phyloP scores from a whole-genome alignment of 2,113 vertebrate species.

The Reinhardtius hippoglossoides region DNA sequence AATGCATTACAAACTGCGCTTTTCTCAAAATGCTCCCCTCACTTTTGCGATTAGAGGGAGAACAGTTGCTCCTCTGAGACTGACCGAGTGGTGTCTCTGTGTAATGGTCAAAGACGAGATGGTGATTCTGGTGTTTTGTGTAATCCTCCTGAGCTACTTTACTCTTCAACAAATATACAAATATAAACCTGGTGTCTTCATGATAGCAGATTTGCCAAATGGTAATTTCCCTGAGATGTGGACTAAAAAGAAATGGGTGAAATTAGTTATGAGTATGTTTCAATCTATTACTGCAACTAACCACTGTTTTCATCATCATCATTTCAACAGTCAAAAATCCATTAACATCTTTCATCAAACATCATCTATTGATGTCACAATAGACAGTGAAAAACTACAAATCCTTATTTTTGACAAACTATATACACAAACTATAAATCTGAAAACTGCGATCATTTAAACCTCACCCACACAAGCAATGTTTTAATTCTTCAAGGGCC shows the following conservation, averaged over 20 bases:
- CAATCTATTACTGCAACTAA: background rate
- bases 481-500: no score
- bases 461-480: no score
- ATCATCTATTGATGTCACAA: no score
- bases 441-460: no score
- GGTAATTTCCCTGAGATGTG: background rate
- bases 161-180: slow-evolving; percentile 34
- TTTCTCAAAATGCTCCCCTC: slow-evolving; percentile 52
- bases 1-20: slow-evolving; percentile 60
- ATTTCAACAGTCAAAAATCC: background rate
- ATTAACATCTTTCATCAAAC: no score
- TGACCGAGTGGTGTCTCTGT: slow-evolving; percentile 36
- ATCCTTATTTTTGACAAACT: no score
- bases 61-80: slow-evolving; percentile 68
- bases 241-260: background rate
- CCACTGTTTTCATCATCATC: background rate
- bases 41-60: slow-evolving; percentile 62
- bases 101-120: slow-evolving; percentile 67
- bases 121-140: slow-evolving; percentile 39
- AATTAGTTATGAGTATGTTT: background rate
- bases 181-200: slow-evolving; percentile 41
- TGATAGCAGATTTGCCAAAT: slow-evolving; percentile 10
- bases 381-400: background rate
- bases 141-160: slow-evolving; percentile 75
- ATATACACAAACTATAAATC: no score